Evolutionary conservation across 2,113 vertebrate species (phyloP).

Genomic region (Varanus komodoensis): DNA sequence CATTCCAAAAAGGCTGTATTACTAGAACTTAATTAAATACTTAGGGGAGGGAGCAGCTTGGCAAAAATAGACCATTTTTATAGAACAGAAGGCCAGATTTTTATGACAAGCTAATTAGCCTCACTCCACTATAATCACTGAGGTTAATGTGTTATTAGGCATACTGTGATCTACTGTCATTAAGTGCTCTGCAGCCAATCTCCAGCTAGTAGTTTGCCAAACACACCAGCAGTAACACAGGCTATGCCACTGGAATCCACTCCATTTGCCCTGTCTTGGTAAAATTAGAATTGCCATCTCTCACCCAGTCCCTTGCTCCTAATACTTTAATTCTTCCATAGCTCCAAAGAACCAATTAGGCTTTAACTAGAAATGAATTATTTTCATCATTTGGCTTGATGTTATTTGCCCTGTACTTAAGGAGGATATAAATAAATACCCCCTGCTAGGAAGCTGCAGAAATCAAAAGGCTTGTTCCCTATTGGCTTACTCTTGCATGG

Average conservation of each 20-base stretch:
- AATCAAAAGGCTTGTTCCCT: background rate
- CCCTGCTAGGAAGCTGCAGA: background rate
- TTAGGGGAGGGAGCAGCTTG: background rate
- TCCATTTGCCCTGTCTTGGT: background rate
- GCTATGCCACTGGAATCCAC: background rate
- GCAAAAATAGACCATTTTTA: background rate
- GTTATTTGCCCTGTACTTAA: background rate
- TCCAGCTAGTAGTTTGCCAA: background rate
- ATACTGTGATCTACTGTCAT: background rate
- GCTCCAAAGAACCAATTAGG: background rate
- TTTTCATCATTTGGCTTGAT: slow-evolving; percentile 3
- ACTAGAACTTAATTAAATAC: background rate
- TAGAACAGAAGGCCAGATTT: background rate
- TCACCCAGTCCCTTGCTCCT: background rate
- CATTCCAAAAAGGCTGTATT: background rate
- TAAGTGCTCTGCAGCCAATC: background rate
- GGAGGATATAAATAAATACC: background rate
- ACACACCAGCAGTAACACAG: background rate
- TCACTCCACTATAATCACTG: background rate
- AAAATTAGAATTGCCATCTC: background rate
- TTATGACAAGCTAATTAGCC: background rate
- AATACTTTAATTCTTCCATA: background rate
- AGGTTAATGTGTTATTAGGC: background rate
- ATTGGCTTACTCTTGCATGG: background rate
- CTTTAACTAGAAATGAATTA: background rate